phyloP scores from a whole-genome alignment of 1,140 invertebrate species.

The Telenomus remus region DNA sequence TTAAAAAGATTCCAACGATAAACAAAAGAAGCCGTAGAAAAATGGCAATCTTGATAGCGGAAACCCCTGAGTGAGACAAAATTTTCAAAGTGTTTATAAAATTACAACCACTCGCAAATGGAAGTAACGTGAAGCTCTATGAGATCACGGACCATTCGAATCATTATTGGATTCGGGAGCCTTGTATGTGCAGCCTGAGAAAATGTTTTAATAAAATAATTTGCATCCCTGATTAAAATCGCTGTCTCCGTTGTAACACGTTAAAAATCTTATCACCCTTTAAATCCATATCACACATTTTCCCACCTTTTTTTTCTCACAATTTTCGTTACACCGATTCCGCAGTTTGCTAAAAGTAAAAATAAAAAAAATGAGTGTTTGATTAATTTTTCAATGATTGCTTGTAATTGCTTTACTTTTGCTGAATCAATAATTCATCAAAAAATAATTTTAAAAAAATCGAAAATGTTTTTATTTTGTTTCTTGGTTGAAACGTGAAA shows the following conservation, averaged over 20 bases:
- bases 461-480: too few species aligned
- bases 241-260: background rate
- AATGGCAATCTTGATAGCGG: slow-evolving; percentile 70
- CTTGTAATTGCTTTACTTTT: too few species aligned
- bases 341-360: too few species aligned
- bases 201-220: slow-evolving; percentile 55
- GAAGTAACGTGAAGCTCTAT: slow-evolving; percentile 69
- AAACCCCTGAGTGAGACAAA: slow-evolving; percentile 70
- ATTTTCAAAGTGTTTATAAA: slow-evolving; percentile 77
- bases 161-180: slow-evolving; percentile 72
- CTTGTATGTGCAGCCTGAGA: slow-evolving; percentile 52
- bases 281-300: too few species aligned
- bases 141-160: slow-evolving; percentile 61
- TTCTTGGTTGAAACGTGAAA: too few species aligned
- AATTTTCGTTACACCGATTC: too few species aligned
- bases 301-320: too few species aligned
- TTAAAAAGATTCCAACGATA: slow-evolving; percentile 71
- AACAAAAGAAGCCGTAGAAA: slow-evolving; percentile 66
- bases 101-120: slow-evolving; percentile 70
- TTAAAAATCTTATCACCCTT: too few species aligned
- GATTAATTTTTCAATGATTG: too few species aligned
- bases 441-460: too few species aligned
- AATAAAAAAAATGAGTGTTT: too few species aligned
- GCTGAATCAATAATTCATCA: too few species aligned
- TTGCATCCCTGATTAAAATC: slow-evolving; percentile 44